Evolutionary conservation across 2,888 invertebrate species (phyloP), one percentile per base, ranked within the genome.

Genomic region (Hirtodrosophila alboralis): DNA sequence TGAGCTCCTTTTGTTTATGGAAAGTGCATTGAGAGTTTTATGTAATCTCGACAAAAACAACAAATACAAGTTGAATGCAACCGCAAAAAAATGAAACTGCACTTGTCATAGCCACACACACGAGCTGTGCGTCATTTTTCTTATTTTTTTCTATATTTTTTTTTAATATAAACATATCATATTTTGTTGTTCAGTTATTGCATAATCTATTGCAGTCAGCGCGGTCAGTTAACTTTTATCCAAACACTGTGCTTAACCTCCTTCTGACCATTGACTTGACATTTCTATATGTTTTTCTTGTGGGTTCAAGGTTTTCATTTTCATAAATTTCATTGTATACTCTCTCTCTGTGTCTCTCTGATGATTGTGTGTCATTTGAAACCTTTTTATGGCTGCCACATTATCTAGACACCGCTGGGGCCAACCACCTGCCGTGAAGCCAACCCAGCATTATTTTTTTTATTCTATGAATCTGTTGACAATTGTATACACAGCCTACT

Each of bases 251-350:
- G 9, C 10, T 23, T 34, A 18, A 71, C 79, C 83, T 83, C 12
- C 18, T 13, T 7, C 23, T 52, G 47, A 21, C 6, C 53, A 30
- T 54, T 52, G 62, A 52, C 62, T 36, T 27, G n/a, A 13, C 13
- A 18, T 31, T 30, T 31, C 9, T 14, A 6, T 12, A 8, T 8
- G 18, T 30, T 8, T 5, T n/a, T n/a, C n/a, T n/a, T n/a, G n/a
- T n/a, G 14, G 12, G 68, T 79, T 75, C 59, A 83, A 83, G 72
- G 76, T 48, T 61, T 65, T 45, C 51, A 41, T 37, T 75, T 65
- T 65, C 79, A 65, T 44, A 49, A 61, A 58, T 36, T 8, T 41
- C 27, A 36, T 37, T 23, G 23, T 23, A 23, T 31, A 13, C 8
- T 26, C 18, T 14, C 18, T 3, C 18, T 18, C 18, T 26, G 43